Conservation (phyloP, 1,140 invertebrate genomes). For the Listronotus bonariensis region DNA sequence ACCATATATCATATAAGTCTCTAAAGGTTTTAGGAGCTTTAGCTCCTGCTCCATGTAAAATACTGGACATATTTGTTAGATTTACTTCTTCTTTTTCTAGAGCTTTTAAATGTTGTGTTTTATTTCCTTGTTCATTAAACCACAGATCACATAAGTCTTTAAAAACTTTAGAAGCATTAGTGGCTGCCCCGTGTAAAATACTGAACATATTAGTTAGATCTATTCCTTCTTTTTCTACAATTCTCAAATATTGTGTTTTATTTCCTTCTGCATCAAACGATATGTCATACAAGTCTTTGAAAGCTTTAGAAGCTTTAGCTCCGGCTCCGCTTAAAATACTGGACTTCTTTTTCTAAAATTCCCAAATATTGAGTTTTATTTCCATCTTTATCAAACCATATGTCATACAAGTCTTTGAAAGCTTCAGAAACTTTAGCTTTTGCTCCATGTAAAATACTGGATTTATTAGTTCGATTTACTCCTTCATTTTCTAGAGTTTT, state of each 20-base stretch:
- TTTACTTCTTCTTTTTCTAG: not conserved
- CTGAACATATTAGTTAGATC: constrained; percentile 4
- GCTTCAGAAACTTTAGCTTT: not conserved
- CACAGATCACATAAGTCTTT: not conserved
- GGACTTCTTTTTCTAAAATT: no score
- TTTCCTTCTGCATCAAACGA: not conserved
- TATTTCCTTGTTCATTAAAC: not conserved
- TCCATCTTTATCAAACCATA: not conserved
- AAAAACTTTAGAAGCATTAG: not conserved
- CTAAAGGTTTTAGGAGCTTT: not conserved
- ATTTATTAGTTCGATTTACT: not conserved
- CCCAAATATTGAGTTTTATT: no score
- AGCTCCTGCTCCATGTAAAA: constrained; percentile 7
- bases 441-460: not conserved
- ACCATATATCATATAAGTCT: not conserved
- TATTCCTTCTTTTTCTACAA: not conserved
- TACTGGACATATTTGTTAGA: not conserved
- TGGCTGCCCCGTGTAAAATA: not conserved
- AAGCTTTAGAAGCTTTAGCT: not conserved
- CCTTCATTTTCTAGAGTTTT: not conserved
- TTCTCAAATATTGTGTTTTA: not conserved
- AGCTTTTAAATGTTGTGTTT: not conserved
- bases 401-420: constrained; percentile 12
- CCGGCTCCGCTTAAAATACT: not conserved
- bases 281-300: not conserved